Conservation (phyloP, 2,888 invertebrate species). For the Koerneria pararmatus region DNA sequence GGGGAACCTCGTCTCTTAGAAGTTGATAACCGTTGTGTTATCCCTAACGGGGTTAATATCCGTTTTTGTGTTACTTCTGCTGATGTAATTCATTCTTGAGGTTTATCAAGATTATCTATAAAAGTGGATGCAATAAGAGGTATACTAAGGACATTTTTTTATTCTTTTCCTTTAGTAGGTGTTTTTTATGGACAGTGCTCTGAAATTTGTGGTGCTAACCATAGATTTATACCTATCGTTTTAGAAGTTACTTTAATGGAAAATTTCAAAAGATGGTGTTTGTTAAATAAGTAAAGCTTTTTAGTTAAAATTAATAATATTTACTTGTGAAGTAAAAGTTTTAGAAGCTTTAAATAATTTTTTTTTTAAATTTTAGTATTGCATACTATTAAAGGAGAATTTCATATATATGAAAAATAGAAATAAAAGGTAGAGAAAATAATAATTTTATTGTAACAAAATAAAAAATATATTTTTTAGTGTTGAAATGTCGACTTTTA, state of each 20-base stretch:
- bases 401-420: conserved; percentile 35
- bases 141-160: conserved; percentile 64
- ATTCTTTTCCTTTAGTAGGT: conserved; percentile 69
- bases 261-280: conserved; percentile 43
- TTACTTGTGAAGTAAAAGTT: conserved; percentile 42
- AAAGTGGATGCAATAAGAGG: conserved; percentile 63
- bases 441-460: conserved; percentile 41
- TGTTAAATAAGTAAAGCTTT: conserved; percentile 33
- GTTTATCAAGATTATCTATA: conserved; percentile 60
- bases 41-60: conserved; percentile 54
- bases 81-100: conserved; percentile 63
- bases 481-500: conserved; percentile 41
- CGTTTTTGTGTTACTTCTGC: conserved; percentile 59
- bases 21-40: conserved; percentile 59
- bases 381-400: conserved; percentile 67
- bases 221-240: conserved; percentile 75
- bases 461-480: conserved; percentile 38
- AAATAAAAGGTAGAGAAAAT: conserved; percentile 37
- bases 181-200: conserved; percentile 75
- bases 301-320: conserved; percentile 39
- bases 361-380: conserved; percentile 39
- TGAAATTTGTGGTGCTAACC: conserved; percentile 77
- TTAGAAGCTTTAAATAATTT: conserved; percentile 33
- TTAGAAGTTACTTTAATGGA: conserved; percentile 45
- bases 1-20: conserved; percentile 59